Base-by-base conservation (phyloP, 2,113 vertebrate genomes). In the Dicentrarchus labrax region DNA sequence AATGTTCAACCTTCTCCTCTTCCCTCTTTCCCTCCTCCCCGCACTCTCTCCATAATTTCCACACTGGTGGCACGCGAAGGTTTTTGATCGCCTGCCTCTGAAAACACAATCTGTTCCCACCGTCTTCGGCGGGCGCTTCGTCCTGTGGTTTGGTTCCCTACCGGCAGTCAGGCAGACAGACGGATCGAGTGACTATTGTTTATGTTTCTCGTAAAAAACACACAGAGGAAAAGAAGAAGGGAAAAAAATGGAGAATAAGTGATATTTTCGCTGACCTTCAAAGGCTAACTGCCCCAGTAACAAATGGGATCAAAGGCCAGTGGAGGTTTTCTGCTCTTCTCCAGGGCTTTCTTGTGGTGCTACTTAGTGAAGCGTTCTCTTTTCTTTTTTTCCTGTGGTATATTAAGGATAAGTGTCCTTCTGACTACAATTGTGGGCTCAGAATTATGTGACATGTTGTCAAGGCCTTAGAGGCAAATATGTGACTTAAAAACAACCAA, bases 11-110 rank as follows among this genome's bases (percentile, higher is more conserved):
- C 82, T 91, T 91, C 92, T 90, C 86, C 77, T 88, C 88, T 91
- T 90, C 87, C 89, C 86, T 70, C 87, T 43, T 76, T 70, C 87
- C 87, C 86, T 83, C 89, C 88, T 78, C 86, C 85, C 80, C 56
- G 30, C 83, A 24, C 83, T 88, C 72, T 43, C 82, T 90, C 90
- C 88, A 88, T 91, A 94, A 92, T 96, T 96, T 96, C 93, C 95
- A 96, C 88, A 92, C 82, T 84, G 81, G 87, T 89, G 94, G 92
- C 95, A 96, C 95, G 93, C 94, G 80, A 95, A 86, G 93, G 81
- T 91, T 93, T 94, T 93, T 94, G 93, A 96, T 95, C 84, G 92
- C 73, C 86, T 93, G 94, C 93, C 95, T 94, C 91, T 79, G 87
- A 95, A 95, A 95, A 95, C 90, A 93, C 90, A 86, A 88, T 90